Base-by-base conservation (phyloP, 2,888 invertebrate genomes). In the Scotopteryx bipunctaria region DNA sequence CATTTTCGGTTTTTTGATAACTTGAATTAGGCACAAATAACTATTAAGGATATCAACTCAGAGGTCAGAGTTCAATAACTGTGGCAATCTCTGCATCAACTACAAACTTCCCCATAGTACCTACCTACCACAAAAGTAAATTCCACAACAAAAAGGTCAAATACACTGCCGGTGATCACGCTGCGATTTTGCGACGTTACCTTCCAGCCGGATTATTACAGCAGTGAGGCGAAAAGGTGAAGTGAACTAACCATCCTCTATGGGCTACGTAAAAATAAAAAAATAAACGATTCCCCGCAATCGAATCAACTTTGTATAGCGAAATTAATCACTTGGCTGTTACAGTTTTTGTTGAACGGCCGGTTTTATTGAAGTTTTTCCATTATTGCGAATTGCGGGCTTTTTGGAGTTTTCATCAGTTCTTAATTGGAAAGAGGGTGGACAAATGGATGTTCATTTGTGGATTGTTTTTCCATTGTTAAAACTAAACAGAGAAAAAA, bases 221-320 rank as follows among this genome's bases (percentile, higher is more conserved):
- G 6, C 25, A n/a, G 8, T 11, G 3, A 14, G 4, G 3, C 19
- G 5, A 11, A 23, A 1, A 33, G 21, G n/a, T 15, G n/a, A 1
- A 37, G 14, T 33, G 9, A 44, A 25, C 48, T 11, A 41, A 44
- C 48, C 25, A 5, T 14, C 1, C 6, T 31, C n/a, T 0, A 6
- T 27, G 15, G 35, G 40, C 54, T 48, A 14, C 13, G n/a, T 55
- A 68, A 73, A 67, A 70, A 67, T 67, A 69, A 71, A 68, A 73
- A 67, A 70, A 67, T 67, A 69, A 71, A 66, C 64, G 61, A 59
- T 55, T 59, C 45, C 33, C 32, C 45, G 60, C 73, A 73, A 76
- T 76, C 66, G 73, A 73, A 78, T 79, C 75, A 78, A 78, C 71
- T 73, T 75, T 74, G 75, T 73, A 67, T 65, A 70, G 75, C 64